These are phyloP conservation scores for Tholera decimalis DNA, from an alignment of 2,888 invertebrate genomes.

Conservation along the genomic window DNA sequence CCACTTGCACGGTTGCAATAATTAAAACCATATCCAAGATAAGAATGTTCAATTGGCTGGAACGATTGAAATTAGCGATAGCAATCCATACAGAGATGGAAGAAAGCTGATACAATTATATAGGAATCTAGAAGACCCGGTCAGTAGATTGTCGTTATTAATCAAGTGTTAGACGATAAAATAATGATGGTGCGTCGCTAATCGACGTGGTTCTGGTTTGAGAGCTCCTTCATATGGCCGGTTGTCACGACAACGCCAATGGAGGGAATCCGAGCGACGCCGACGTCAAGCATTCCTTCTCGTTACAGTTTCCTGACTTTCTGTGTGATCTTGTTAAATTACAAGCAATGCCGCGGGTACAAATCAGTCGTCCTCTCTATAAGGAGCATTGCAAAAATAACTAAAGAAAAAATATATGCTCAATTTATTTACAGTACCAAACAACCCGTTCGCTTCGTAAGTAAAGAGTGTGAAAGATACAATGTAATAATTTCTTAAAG, in stretches of 20 bases:
- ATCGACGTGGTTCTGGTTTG: slow-evolving; percentile 44
- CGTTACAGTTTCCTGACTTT: slow-evolving; percentile 71
- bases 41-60: slow-evolving; percentile 69
- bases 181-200: slow-evolving; percentile 65
- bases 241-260: slow-evolving; percentile 67
- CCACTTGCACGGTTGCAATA: slow-evolving; percentile 65
- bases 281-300: slow-evolving; percentile 65
- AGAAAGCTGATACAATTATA: slow-evolving; percentile 84
- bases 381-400: slow-evolving; percentile 29
- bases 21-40: slow-evolving; percentile 69
- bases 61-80: slow-evolving; percentile 74
- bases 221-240: slow-evolving; percentile 59
- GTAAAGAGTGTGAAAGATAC: slow-evolving; percentile 52
- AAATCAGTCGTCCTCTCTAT: slow-evolving; percentile 40
- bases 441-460: slow-evolving; percentile 24
- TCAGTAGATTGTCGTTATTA: slow-evolving; percentile 81
- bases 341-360: slow-evolving; percentile 21
- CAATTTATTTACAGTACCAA: slow-evolving; percentile 8
- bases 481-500: slow-evolving; percentile 45
- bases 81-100: slow-evolving; percentile 73
- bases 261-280: slow-evolving; percentile 62
- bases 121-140: slow-evolving; percentile 83
- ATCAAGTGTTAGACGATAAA: slow-evolving; percentile 76
- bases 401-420: slow-evolving; percentile 13
- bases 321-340: slow-evolving; percentile 64